A percentile compares a stretch with the other conserved stretches of the same genome.
phyloP scores from a whole-genome alignment of 2,113 vertebrate species.

The Macrotus californicus region DNA sequence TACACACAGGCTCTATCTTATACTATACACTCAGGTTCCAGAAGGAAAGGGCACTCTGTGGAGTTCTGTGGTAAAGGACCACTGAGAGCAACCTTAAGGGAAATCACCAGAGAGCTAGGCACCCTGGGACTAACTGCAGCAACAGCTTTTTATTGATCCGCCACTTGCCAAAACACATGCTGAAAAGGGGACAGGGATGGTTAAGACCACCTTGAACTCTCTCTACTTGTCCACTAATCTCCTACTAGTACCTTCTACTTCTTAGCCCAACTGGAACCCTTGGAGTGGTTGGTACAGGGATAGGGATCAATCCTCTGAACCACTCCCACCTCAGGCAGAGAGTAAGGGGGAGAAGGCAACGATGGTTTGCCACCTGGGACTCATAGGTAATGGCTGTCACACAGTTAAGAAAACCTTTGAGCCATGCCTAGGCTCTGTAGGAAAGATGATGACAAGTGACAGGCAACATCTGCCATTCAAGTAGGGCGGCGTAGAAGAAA shows the following conservation, averaged over 20 bases:
- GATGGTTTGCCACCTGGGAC: neutral
- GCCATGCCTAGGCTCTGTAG: neutral
- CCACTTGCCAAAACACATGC: neutral
- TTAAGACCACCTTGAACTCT: neutral
- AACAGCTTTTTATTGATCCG: accelerated
- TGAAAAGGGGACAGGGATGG: neutral
- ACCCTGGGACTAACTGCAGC: neutral
- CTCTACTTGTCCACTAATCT: neutral
- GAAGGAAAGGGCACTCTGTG: neutral
- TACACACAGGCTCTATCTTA: neutral
- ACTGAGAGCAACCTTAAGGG: neutral
- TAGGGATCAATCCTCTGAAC: neutral
- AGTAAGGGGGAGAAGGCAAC: neutral
- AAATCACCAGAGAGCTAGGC: neutral
- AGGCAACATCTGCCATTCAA: neutral
- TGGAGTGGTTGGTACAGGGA: neutral
- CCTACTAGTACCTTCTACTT: neutral
- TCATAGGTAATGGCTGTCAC: neutral
- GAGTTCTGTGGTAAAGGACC: neutral
- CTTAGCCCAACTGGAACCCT: neutral
- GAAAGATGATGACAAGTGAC: neutral
- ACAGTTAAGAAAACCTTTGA: neutral
- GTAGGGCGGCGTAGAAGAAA: neutral
- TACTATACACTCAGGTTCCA: neutral
- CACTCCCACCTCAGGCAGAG: neutral